Conservation (phyloP, 2,797 vertebrate genomes). For the Hafferia zeledoni region DNA sequence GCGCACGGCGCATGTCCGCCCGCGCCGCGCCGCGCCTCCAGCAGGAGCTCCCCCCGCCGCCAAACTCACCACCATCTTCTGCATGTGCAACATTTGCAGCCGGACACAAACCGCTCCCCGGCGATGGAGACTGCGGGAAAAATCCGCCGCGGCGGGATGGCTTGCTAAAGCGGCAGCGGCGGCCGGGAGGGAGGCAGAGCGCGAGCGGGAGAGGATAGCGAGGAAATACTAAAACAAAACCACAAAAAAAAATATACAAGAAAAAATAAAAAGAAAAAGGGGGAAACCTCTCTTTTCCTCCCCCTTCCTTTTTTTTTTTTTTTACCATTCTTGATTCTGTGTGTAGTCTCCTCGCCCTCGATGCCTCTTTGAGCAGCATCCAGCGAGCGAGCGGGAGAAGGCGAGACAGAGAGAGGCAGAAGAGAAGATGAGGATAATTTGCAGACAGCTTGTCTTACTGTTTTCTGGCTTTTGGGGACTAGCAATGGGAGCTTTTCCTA, state of each 20-base stretch:
- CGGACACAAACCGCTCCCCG: constrained; percentile 82
- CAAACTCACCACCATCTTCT: constrained; percentile 85
- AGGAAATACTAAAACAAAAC: not conserved
- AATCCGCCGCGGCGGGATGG: constrained; percentile 81
- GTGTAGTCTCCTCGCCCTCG: constrained; percentile 80
- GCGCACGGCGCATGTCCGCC: constrained; percentile 85
- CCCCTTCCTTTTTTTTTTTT: not conserved
- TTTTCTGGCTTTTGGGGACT: constrained; percentile 96
- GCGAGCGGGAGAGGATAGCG: not conserved
- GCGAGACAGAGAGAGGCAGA: constrained; percentile 74
- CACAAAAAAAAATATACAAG: no score
- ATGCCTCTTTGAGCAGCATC: constrained; percentile 91
- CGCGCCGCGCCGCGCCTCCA: constrained; percentile 78
- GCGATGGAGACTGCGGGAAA: constrained; percentile 91
- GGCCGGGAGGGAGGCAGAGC: not conserved
- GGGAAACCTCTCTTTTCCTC: not conserved
- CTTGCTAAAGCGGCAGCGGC: constrained; percentile 73
- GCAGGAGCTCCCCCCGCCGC: constrained; percentile 76
- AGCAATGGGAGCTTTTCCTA: constrained; percentile 97
- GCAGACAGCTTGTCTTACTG: constrained; percentile 94
- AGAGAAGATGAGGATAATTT: constrained; percentile 95
- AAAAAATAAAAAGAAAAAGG: not conserved
- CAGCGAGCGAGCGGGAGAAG: constrained; percentile 78
- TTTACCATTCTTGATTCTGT: constrained; percentile 58
- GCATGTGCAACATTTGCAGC: constrained; percentile 84